Evolutionary conservation across 2,113 vertebrate genomes (phyloP).

Genomic region (Chrysochloris asiatica): DNA sequence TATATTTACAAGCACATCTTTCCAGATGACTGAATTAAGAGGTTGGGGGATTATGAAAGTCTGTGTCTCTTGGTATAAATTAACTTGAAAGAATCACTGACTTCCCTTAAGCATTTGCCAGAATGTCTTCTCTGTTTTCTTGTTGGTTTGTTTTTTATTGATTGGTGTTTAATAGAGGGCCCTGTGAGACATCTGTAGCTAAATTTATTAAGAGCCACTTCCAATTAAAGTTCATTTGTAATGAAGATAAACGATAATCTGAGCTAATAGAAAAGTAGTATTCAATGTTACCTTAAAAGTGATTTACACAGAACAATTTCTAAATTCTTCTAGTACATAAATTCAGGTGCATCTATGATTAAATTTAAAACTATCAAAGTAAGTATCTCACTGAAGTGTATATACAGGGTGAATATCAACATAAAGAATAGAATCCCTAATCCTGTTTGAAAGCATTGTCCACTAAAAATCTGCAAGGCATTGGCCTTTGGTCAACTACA

Average conservation of each 20-base stretch:
- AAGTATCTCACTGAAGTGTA: slow-evolving; percentile 4
- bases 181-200: slow-evolving; percentile 68
- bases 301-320: slow-evolving; percentile 54
- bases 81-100: slow-evolving; percentile 40
- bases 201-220: slow-evolving; percentile 72
- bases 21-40: not conserved
- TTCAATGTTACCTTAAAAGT: slow-evolving; percentile 67
- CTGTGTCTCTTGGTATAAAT: slow-evolving; percentile 48
- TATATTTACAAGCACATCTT: not conserved
- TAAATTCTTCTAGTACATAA: not conserved
- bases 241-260: slow-evolving; percentile 75
- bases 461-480: not conserved
- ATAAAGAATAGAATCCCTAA: not conserved
- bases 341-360: slow-evolving; percentile 51
- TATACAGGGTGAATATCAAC: not conserved
- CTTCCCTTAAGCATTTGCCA: slow-evolving; percentile 16
- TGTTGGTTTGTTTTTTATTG: slow-evolving; percentile 68
- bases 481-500: not conserved
- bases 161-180: slow-evolving; percentile 63
- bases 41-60: not conserved
- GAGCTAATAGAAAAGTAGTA: slow-evolving; percentile 57
- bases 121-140: slow-evolving; percentile 30
- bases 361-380: slow-evolving; percentile 21
- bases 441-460: not conserved
- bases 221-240: slow-evolving; percentile 72